Evolutionary conservation across 2,113 vertebrate species (phyloP).

Genomic region (Alexandromys fortis): DNA sequence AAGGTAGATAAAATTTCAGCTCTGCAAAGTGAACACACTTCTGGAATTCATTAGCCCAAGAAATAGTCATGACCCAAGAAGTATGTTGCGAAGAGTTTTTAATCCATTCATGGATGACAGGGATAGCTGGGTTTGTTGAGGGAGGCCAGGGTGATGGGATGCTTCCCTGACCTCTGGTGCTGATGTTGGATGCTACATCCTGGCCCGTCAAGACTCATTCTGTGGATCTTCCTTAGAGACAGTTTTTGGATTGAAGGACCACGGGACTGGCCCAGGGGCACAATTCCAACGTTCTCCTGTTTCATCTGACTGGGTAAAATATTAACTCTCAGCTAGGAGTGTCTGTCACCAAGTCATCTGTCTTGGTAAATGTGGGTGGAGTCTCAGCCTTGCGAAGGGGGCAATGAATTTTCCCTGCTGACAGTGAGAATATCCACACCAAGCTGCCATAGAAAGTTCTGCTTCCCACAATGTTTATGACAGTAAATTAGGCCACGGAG

Average conservation of each 20-base stretch:
- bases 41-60: conserved; percentile 52
- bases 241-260: not conserved
- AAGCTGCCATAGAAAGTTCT: conserved; percentile 63
- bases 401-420: conserved; percentile 77
- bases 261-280: conserved; percentile 29
- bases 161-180: not conserved
- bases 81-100: not conserved
- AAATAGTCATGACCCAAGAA: conserved; percentile 33
- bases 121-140: not conserved
- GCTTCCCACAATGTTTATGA: conserved; percentile 78
- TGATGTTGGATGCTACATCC: not conserved
- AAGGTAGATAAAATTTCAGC: conserved; percentile 18
- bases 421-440: conserved; percentile 81
- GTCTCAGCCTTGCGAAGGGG: conserved; percentile 57
- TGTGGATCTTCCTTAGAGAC: conserved; percentile 1
- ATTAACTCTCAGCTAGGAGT: conserved; percentile 74
- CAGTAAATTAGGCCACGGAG: conserved; percentile 72
- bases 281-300: conserved; percentile 59
- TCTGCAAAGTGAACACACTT: not conserved
- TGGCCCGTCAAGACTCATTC: not conserved
- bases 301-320: conserved; percentile 72
- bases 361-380: conserved; percentile 78
- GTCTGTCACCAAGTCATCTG: conserved; percentile 82
- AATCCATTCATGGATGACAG: not conserved
- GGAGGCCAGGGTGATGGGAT: not conserved